Conservation (phyloP, 2,888 invertebrate genomes). For the Andricus quercusramuli region DNA sequence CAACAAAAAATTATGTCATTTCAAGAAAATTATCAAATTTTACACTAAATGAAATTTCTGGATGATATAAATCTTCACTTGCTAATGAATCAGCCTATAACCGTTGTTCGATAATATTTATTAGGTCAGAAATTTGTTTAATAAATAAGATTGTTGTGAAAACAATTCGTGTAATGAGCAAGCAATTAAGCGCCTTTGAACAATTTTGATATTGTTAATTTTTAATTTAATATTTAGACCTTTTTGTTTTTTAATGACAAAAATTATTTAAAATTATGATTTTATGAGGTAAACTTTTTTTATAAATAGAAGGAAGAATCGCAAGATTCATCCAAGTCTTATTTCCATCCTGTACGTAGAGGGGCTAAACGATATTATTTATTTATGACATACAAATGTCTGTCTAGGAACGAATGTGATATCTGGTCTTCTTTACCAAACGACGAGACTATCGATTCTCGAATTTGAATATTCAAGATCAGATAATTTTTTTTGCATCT, state of each 20-base stretch:
- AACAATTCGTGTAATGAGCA: too few species aligned
- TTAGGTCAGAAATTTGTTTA: too few species aligned
- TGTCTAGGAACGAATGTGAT: conserved; percentile 17
- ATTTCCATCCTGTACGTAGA: neutral
- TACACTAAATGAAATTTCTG: too few species aligned
- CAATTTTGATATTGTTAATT: too few species aligned
- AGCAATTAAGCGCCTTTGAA: too few species aligned
- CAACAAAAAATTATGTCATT: too few species aligned
- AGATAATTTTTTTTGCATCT: conserved; percentile 42
- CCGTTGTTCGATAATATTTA: too few species aligned
- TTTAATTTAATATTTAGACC: too few species aligned
- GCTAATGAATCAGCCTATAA: too few species aligned
- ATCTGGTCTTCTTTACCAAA: conserved; percentile 17
- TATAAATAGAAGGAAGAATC: neutral
- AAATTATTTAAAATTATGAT: neutral
- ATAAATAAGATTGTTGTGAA: too few species aligned
- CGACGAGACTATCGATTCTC: conserved; percentile 46
- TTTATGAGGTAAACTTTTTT: neutral
- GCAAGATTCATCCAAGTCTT: neutral
- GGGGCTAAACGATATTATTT: conserved; percentile 13
- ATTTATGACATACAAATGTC: conserved; percentile 26
- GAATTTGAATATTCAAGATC: conserved; percentile 62
- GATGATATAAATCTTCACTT: too few species aligned
- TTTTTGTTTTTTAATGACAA: neutral
- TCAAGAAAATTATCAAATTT: too few species aligned